A percentile compares a stretch with the other conserved stretches of the same genome.
phyloP scores from a whole-genome alignment of 2,113 vertebrate species.

The Toxotes jaculatrix region DNA sequence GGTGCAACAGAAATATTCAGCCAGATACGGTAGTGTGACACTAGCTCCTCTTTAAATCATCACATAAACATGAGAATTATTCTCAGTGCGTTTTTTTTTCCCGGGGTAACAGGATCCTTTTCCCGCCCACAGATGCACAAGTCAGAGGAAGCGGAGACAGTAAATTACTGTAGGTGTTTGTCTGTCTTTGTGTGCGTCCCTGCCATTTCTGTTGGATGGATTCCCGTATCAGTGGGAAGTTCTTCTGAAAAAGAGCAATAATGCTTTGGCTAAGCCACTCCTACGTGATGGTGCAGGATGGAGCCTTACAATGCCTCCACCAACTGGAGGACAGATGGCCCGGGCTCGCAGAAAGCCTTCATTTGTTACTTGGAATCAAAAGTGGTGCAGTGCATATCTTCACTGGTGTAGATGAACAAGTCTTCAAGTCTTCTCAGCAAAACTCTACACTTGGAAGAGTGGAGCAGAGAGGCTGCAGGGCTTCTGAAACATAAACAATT shows the following conservation, averaged over 20 bases:
- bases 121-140: background rate
- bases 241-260: slow-evolving; percentile 50
- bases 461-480: background rate
- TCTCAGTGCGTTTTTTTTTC: background rate
- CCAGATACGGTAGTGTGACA: no score
- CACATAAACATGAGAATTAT: no score
- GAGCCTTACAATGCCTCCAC: slow-evolving; percentile 39
- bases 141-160: slow-evolving; percentile 9
- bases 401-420: slow-evolving; percentile 28
- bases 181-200: slow-evolving; percentile 19
- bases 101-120: background rate
- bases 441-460: background rate
- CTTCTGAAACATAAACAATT: slow-evolving; percentile 41
- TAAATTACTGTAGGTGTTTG: slow-evolving; percentile 6
- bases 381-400: slow-evolving; percentile 29
- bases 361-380: slow-evolving; percentile 51
- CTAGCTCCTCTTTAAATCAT: no score
- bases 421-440: background rate
- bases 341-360: slow-evolving; percentile 39
- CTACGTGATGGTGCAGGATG: slow-evolving; percentile 29
- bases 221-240: slow-evolving; percentile 42
- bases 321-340: slow-evolving; percentile 63
- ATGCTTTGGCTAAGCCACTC: slow-evolving; percentile 34
- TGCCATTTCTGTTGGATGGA: slow-evolving; percentile 25
- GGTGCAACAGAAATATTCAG: no score